phyloP scores from a whole-genome alignment of 2,888 invertebrate genomes.

The Rambutsinella grinnellia region DNA sequence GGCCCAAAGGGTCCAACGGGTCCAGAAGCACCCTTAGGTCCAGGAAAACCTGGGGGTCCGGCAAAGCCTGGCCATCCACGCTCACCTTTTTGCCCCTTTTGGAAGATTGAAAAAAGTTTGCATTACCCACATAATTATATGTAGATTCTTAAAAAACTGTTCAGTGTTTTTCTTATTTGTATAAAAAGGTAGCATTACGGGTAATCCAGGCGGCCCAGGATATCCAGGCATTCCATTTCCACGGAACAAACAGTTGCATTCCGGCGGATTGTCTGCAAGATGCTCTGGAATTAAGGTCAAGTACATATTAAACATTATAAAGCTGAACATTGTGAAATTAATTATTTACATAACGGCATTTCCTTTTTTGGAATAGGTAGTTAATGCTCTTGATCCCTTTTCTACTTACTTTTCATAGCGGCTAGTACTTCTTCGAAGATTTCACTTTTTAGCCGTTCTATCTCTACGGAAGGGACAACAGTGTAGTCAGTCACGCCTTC shows the following conservation, averaged over 20 bases:
- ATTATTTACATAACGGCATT: no score
- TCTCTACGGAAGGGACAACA: constrained; percentile 1
- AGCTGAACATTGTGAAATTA: no score
- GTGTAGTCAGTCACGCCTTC: constrained; percentile 2
- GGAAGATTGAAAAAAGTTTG: no score
- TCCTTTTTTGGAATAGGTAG: no score
- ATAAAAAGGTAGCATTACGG: neutral
- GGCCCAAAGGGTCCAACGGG: neutral
- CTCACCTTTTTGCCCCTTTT: neutral
- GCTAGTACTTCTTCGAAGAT: neutral
- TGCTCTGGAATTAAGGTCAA: constrained; percentile 16
- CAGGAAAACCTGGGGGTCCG: constrained; percentile 7
- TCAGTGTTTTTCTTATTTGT: neutral
- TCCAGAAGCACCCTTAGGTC: neutral
- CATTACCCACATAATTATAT: no score
- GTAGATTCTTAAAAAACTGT: no score
- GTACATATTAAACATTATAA: no score
- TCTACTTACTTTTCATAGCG: constrained; percentile 20
- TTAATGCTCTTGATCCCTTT: no score
- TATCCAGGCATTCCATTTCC: constrained; percentile 7
- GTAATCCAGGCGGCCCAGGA: constrained; percentile 20
- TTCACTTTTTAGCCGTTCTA: constrained; percentile 17
- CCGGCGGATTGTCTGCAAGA: neutral
- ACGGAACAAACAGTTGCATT: constrained; percentile 19
- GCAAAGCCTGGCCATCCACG: constrained; percentile 1